Evolutionary conservation across 1,140 invertebrate species (phyloP).

Genomic region (Protaetia brevitarsis): DNA sequence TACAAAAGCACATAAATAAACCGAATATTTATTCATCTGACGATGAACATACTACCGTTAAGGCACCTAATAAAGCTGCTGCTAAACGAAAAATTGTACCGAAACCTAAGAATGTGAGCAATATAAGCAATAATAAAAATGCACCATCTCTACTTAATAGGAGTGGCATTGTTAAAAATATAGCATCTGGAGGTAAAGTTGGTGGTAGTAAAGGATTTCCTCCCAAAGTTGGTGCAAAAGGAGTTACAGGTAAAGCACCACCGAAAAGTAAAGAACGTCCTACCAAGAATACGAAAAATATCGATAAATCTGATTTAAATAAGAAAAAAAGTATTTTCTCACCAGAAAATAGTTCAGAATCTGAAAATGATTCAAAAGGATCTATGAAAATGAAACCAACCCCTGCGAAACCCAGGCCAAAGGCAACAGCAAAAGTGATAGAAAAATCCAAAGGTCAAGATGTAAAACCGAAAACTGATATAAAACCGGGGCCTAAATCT

Average conservation of each 20-base stretch:
- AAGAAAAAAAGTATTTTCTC: conserved; percentile 82
- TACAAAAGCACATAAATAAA: conserved; percentile 46
- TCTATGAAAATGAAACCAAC: conserved; percentile 40
- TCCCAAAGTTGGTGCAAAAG: conserved; percentile 26
- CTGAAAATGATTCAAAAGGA: conserved; percentile 60
- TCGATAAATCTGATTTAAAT: conserved; percentile 52
- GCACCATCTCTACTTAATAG: too few relatives aligned
- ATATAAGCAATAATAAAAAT: not conserved
- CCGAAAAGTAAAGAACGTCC: conserved; percentile 12
- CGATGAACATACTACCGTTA: conserved; percentile 47
- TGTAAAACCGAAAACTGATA: conserved; percentile 36
- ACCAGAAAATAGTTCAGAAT: conserved; percentile 76
- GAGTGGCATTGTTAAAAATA: not conserved
- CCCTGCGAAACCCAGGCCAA: conserved; percentile 45
- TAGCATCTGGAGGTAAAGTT: not conserved
- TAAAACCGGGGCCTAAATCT: conserved; percentile 42
- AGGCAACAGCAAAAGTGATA: conserved; percentile 41
- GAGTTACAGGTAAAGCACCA: not conserved
- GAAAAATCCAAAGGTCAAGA: conserved; percentile 40
- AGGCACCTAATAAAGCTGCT: conserved; percentile 37
- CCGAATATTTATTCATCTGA: conserved; percentile 51
- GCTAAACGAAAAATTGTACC: not conserved
- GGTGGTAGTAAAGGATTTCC: conserved; percentile 25
- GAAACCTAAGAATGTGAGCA: conserved; percentile 13
- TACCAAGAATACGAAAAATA: conserved; percentile 31